Base-by-base conservation (phyloP, 2,888 invertebrate genomes). In the Apamea monoglypha region DNA sequence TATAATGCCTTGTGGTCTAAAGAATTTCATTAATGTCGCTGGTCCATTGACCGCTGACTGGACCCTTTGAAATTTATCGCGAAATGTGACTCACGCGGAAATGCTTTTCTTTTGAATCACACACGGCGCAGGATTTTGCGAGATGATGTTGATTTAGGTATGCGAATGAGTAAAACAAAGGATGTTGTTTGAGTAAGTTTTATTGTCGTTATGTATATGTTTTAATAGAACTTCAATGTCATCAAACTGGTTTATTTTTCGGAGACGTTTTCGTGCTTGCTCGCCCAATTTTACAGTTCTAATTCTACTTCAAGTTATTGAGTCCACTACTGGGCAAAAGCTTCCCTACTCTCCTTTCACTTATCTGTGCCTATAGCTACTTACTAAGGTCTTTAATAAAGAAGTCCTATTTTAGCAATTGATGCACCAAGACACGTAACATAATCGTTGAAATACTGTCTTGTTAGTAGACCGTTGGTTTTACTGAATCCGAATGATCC, bases 91-190 rank as follows among this genome's bases (percentile, higher is more conserved):
- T 95, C 95, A 96, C 81, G 80, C 76, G 84, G 90, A 92, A 93
- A 94, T 95, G 92, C 91, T 92, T 94, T 92, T 91, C 92, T 92
- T 93, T 94, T 95, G 95, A 95, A 92, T 95, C 94, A 94, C 84
- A 72, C 85, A 78, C 74, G 78, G 74, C 21, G 67, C 72, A 82
- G 86, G 80, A 84, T 83, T 84, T 76, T 79, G 63, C 25, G 59
- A 87, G 83, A 83, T 77, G 77, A 76, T 80, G 77, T 69, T 68
- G 73, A 68, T 63, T 86, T 80, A 76, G 72, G 78, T 78, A 73
- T 81, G 67, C 63, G 76, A 63, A 75, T 83, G 70, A 69, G 72
- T 81, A 74, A 76, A 84, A 80, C 76, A 85, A 82, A 85, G 72
- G 64, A 53, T 36, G 44, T 67, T 70, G 29, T 74, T 74, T 68